phyloP scores from a whole-genome alignment of 2,888 invertebrate species.

The Hypercompe scribonia region DNA sequence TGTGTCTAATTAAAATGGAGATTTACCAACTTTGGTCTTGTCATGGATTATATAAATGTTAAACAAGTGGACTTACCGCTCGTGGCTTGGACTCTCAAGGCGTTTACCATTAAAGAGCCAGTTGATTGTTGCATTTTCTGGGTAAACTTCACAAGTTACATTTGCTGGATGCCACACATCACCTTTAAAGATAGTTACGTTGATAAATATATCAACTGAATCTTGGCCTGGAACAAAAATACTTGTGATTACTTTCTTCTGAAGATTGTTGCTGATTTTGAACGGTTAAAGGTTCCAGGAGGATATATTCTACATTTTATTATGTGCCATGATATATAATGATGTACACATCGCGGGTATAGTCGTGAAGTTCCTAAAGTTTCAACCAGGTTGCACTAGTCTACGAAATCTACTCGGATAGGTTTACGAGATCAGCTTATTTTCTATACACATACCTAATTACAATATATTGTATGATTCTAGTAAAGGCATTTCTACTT shows the following conservation, averaged over 20 bases:
- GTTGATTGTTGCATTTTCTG: conserved; percentile 60
- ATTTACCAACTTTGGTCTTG: background rate
- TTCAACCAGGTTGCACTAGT: too few species aligned
- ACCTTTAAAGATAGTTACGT: conserved; percentile 55
- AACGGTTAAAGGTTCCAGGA: too few species aligned
- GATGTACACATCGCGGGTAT: too few species aligned
- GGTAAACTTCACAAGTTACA: conserved; percentile 67
- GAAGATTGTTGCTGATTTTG: too few species aligned
- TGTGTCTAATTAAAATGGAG: background rate
- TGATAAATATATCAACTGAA: conserved; percentile 51
- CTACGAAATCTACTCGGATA: too few species aligned
- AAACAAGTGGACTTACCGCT: conserved; percentile 61
- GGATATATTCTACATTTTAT: too few species aligned
- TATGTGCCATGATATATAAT: too few species aligned
- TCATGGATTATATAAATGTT: background rate
- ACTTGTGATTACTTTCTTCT: background rate
- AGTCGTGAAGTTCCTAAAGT: too few species aligned
- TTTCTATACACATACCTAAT: too few species aligned
- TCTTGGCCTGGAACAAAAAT: conserved; percentile 52
- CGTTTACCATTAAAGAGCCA: conserved; percentile 69
- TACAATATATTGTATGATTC: too few species aligned
- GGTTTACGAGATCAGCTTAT: too few species aligned
- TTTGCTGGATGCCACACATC: conserved; percentile 64
- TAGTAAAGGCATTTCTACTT: too few species aligned
- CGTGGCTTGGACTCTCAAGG: conserved; percentile 44